phyloP scores from a whole-genome alignment of 2,888 invertebrate species.

The Gymnocheta viridis region DNA sequence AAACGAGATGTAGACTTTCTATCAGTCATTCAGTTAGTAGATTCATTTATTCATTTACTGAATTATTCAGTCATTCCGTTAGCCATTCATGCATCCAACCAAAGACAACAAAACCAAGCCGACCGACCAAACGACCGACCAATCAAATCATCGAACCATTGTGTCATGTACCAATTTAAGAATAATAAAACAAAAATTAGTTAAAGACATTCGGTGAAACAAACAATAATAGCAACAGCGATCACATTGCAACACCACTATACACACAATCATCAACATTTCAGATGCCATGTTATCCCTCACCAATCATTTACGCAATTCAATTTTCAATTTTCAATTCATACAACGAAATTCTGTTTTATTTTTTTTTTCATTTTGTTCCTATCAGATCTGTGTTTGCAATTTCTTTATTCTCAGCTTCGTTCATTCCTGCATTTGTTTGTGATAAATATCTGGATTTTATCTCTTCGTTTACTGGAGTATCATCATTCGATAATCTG shows the following conservation, averaged over 20 bases:
- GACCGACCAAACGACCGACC: background rate
- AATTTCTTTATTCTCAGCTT: conserved; percentile 37
- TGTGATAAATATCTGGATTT: conserved; percentile 60
- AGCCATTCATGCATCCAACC: conserved; percentile 22
- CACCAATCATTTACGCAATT: conserved; percentile 67
- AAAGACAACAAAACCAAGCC: conserved; percentile 7
- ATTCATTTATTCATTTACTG: conserved; percentile 35
- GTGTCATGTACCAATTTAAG: conserved; percentile 60
- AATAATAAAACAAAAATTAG: conserved; percentile 63
- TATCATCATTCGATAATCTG: conserved; percentile 34
- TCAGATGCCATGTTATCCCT: conserved; percentile 64
- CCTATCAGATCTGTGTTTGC: background rate
- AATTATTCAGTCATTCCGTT: conserved; percentile 28
- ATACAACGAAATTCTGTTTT: conserved; percentile 22
- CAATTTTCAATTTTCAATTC: conserved; percentile 64
- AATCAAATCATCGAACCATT: conserved; percentile 31
- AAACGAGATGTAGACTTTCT: background rate
- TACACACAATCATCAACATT: conserved; percentile 29
- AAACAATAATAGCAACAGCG: background rate
- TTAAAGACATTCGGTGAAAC: conserved; percentile 53
- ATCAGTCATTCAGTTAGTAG: conserved; percentile 41
- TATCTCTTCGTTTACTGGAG: conserved; percentile 43
- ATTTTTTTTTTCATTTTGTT: background rate
- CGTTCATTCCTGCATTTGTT: conserved; percentile 24
- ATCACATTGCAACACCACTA: conserved; percentile 7